phyloP scores from a whole-genome alignment of 2,113 vertebrate genomes.

The Fregetta grallaria region DNA sequence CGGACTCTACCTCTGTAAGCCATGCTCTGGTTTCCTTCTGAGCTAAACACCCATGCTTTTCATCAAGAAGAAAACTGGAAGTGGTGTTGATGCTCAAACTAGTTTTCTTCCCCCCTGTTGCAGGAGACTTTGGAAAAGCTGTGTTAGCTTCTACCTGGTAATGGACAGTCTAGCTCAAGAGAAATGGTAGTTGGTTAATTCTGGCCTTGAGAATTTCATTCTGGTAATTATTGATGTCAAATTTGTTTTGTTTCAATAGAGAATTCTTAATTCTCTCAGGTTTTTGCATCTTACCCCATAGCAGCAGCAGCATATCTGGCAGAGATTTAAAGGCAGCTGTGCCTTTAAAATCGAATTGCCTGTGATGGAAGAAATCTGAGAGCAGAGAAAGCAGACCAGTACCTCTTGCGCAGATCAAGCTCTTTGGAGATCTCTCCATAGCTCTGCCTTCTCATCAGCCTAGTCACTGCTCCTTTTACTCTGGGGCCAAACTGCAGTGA shows the following conservation, averaged over 20 bases:
- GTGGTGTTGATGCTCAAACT: not conserved
- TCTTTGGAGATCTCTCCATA: not conserved
- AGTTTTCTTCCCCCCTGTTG: rapidly evolving
- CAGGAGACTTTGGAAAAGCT: not conserved
- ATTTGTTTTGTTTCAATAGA: not conserved
- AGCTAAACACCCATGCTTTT: not conserved
- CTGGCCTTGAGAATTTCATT: not conserved
- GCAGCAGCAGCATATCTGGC: not conserved
- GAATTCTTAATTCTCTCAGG: not conserved
- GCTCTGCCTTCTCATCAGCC: not conserved
- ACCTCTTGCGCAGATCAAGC: not conserved
- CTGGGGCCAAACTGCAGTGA: not conserved
- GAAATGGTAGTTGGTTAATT: not conserved
- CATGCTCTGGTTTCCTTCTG: not conserved
- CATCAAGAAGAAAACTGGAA: not conserved
- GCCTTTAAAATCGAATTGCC: conserved; percentile 15
- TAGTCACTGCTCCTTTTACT: not conserved
- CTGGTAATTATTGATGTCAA: not conserved
- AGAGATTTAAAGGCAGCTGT: not conserved
- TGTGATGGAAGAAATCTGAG: conserved; percentile 43
- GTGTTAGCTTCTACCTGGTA: not conserved
- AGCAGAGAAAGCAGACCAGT: not conserved
- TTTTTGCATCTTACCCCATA: not conserved
- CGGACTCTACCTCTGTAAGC: not conserved
- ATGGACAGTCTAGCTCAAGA: not conserved